Base-by-base conservation (phyloP, 2,888 invertebrate species). In the Icerya purchasi region DNA sequence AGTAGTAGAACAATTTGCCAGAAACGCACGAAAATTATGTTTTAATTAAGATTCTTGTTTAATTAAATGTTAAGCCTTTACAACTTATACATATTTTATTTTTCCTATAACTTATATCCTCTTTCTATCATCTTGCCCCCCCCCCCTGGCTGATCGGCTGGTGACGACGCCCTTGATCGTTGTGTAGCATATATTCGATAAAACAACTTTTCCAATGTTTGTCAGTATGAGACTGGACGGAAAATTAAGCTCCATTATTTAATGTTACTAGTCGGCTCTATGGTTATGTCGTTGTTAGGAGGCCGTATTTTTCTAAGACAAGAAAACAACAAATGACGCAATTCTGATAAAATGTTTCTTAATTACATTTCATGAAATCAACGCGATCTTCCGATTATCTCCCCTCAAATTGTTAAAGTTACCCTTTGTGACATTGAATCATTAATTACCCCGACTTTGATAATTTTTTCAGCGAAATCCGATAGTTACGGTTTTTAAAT, bases 311-410 rank as follows among this genome's bases (percentile, higher is more conserved):
- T 54, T 54, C 54, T 21, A 54, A 22, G 2, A 54, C 54, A 10
- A n/a, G 5, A 54, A 54, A 22, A 54, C 54, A 54, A 21, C 54
- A 54, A 54, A 54, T 54, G 5, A 54, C 54, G 22, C 54, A 54
- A 20, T 21, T 54, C 22, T 21, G 54, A 54, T 23, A 54, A 54
- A 22, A 22, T 14, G 8, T 52, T 14, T 52, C 14, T n/a, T 5
- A 19, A 52, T 8, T 18, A 22, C 54, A 54, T 22, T 54, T 54
- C 22, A 19, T 10, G 14, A 22, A 54, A 22, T 20, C 10, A 54
- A 54, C n/a, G 18, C 22, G 22, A 20, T 54, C 54, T 22, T 54
- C 54, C 3, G 54, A 54, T 19, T 54, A n/a, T n/a, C n/a, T n/a
- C n/a, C n/a, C n/a, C n/a, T 20, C 5, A 20, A 54, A 54, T 54